phyloP scores from a whole-genome alignment of 2,888 invertebrate species.

The Neuroscelio doddi region DNA sequence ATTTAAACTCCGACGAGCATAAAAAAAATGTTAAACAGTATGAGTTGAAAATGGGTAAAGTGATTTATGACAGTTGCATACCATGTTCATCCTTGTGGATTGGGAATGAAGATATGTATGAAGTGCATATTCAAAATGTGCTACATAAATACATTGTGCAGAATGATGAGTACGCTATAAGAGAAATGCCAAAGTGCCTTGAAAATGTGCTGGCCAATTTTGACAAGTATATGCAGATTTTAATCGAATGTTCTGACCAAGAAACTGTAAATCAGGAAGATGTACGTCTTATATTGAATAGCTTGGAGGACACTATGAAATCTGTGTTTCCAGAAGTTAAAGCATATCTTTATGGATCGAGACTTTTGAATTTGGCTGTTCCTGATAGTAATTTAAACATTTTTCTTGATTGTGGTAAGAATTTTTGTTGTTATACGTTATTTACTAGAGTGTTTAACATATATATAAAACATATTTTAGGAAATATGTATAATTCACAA shows the following conservation, averaged over 20 bases:
- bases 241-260: not conserved
- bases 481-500: too few relatives aligned
- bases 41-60: not conserved
- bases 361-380: slow-evolving; percentile 74
- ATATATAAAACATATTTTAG: too few relatives aligned
- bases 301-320: slow-evolving; percentile 45
- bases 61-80: slow-evolving; percentile 47
- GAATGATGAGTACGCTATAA: slow-evolving; percentile 44
- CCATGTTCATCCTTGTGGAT: slow-evolving; percentile 54
- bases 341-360: slow-evolving; percentile 77
- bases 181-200: slow-evolving; percentile 39
- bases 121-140: slow-evolving; percentile 42
- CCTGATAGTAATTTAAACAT: slow-evolving; percentile 58
- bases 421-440: too few relatives aligned
- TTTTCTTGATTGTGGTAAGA: slow-evolving; percentile 56
- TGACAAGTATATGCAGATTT: slow-evolving; percentile 12
- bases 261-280: not conserved
- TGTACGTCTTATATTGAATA: slow-evolving; percentile 18
- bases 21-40: not conserved
- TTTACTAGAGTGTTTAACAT: too few relatives aligned
- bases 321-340: too few relatives aligned
- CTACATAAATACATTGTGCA: slow-evolving; percentile 50
- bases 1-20: slow-evolving; percentile 36
- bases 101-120: slow-evolving; percentile 25
- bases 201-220: slow-evolving; percentile 33